Percentiles rank a stretch among this genome's conserved stretches.
These are phyloP conservation scores for Amphimedon queenslandica DNA, from an alignment of 37 sponge, comb jelly and placozoan species.

Conservation along the genomic window DNA sequence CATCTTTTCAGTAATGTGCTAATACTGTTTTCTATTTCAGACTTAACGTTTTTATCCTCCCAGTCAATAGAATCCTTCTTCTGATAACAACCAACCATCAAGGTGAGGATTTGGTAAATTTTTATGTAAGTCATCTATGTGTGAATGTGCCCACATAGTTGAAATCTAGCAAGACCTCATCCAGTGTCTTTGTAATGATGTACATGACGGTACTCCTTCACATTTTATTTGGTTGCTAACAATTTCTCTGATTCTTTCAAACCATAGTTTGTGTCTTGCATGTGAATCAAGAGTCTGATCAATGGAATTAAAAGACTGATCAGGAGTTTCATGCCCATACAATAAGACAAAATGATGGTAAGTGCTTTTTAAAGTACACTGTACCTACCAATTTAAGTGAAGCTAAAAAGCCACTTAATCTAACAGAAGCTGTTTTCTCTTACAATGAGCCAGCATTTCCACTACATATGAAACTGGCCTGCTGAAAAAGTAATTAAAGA, in stretches of 20 bases:
- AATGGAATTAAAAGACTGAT: slow-evolving; percentile 7
- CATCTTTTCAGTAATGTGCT: too few relatives aligned
- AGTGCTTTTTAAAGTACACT: slow-evolving; percentile 9
- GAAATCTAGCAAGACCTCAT: too few relatives aligned
- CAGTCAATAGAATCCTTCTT: slow-evolving; percentile 14
- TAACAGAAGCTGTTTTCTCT: not conserved
- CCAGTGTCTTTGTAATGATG: too few relatives aligned
- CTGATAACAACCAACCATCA: not conserved
- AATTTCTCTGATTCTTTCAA: not conserved
- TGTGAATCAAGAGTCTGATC: not conserved
- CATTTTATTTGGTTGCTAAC: not conserved
- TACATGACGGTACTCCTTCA: slow-evolving; percentile 3
- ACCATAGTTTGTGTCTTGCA: slow-evolving; percentile 4
- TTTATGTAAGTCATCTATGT: not conserved
- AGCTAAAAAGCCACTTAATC: not conserved
- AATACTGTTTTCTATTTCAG: not conserved
- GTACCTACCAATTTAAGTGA: slow-evolving; percentile 7
- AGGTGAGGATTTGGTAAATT: not conserved
- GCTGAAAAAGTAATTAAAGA: slow-evolving; percentile 8
- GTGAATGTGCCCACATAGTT: not conserved
- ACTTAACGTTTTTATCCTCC: slow-evolving; percentile 5
- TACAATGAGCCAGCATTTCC: not conserved
- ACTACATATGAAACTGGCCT: slow-evolving; percentile 7
- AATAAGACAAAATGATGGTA: not conserved
- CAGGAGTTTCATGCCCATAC: slow-evolving; percentile 9